Conservation (phyloP, 2,797 vertebrate genomes). For the Gobio occitaniae region DNA sequence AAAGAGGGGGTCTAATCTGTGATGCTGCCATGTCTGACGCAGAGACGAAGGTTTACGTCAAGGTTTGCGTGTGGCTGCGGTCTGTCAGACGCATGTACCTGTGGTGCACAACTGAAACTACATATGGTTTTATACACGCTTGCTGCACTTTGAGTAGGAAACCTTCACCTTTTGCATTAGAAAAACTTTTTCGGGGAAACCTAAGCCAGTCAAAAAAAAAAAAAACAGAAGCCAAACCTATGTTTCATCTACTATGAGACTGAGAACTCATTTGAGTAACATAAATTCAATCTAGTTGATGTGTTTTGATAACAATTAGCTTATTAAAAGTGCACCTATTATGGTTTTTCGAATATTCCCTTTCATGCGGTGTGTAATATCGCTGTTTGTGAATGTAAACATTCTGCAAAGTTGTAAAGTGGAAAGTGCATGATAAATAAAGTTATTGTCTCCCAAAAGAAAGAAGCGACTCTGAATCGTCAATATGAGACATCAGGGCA, state of each 20-base stretch:
- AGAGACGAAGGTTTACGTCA: background rate
- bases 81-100: slow-evolving; percentile 33
- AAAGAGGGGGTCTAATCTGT: background rate
- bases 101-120: slow-evolving; percentile 28
- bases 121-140: slow-evolving; percentile 22
- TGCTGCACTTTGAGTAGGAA: background rate
- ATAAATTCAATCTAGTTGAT: background rate
- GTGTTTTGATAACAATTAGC: background rate
- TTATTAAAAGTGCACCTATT: background rate
- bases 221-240: background rate
- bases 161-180: slow-evolving; percentile 9
- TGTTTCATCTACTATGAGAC: background rate
- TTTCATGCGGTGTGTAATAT: too few relatives aligned
- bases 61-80: slow-evolving; percentile 6
- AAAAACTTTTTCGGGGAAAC: background rate
- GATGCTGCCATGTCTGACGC: background rate
- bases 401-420: too few relatives aligned
- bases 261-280: background rate
- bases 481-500: too few relatives aligned
- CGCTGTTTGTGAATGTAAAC: too few relatives aligned
- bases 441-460: too few relatives aligned
- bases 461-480: too few relatives aligned
- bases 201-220: background rate
- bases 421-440: too few relatives aligned
- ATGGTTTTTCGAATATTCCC: too few relatives aligned